Conservation (phyloP, 2,888 invertebrate species). For the Julus scanicus region DNA sequence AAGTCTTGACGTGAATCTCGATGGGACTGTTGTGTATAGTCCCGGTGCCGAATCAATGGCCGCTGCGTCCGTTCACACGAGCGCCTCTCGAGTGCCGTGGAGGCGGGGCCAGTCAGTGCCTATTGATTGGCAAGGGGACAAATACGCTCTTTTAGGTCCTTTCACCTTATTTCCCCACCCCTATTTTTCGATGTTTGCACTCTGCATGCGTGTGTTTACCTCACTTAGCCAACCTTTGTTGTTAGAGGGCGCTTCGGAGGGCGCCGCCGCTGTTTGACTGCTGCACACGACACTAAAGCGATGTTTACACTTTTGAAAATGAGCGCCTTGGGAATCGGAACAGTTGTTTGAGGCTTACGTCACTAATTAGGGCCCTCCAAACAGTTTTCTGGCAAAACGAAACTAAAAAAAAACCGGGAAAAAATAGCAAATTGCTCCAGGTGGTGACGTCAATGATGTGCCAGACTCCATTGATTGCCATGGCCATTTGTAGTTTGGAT, state of each 20-base stretch:
- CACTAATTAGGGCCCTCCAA: not conserved
- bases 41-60: slow-evolving; percentile 22
- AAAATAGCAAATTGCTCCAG: slow-evolving; percentile 7
- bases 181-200: slow-evolving; percentile 23
- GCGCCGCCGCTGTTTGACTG: slow-evolving; percentile 18
- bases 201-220: slow-evolving; percentile 39
- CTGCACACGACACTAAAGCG: slow-evolving; percentile 35
- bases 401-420: too few relatives aligned
- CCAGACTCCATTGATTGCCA: not conserved
- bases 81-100: not conserved
- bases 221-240: slow-evolving; percentile 28
- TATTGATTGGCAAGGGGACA: slow-evolving; percentile 5
- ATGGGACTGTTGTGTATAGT: slow-evolving; percentile 21
- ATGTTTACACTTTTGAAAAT: slow-evolving; percentile 39
- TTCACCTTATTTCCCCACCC: not conserved
- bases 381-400: not conserved
- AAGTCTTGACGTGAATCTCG: slow-evolving; percentile 16
- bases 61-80: slow-evolving; percentile 39
- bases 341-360: slow-evolving; percentile 13
- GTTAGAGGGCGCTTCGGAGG: slow-evolving; percentile 31
- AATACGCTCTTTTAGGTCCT: not conserved
- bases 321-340: slow-evolving; percentile 15
- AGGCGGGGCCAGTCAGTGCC: not conserved
- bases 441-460: not conserved
- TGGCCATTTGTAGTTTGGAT: not conserved